These are phyloP conservation scores for Dinothrombium tinctorium DNA, from an alignment of 1,140 invertebrate species.

Conservation along the genomic window DNA sequence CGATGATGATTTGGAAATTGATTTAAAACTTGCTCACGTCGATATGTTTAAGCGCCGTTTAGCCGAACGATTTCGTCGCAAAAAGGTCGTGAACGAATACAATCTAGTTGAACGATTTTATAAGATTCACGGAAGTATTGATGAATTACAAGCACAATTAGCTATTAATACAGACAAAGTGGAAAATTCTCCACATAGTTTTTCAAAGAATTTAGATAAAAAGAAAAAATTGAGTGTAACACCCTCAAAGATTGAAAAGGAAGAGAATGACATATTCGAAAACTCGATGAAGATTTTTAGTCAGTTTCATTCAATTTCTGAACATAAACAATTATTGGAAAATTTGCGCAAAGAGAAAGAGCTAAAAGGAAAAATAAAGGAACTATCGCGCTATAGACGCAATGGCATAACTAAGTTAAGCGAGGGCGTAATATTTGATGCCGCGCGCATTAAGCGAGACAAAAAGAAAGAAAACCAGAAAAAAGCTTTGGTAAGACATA, in stretches of 20 bases:
- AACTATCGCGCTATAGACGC: conserved; percentile 34
- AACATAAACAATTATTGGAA: too few relatives aligned
- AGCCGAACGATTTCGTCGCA: conserved; percentile 26
- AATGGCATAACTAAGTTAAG: conserved; percentile 21
- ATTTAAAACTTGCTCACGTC: conserved; percentile 13
- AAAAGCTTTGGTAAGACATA: neutral
- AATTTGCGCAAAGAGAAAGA: too few relatives aligned
- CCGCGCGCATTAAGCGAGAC: neutral
- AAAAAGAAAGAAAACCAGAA: conserved; percentile 1
- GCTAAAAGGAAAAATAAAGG: conserved; percentile 48
- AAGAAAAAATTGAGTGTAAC: neutral
- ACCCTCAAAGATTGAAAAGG: neutral
- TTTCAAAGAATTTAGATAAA: neutral
- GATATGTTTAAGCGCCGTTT: conserved; percentile 17
- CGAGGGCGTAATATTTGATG: conserved; percentile 1
- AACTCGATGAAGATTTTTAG: neutral
- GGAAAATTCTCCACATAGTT: conserved; percentile 4
- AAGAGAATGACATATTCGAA: neutral
- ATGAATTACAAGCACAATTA: neutral
- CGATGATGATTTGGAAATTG: conserved; percentile 39
- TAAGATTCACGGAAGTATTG: conserved; percentile 7
- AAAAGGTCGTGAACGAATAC: conserved; percentile 21
- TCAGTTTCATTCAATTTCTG: neutral
- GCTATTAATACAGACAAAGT: conserved; percentile 4
- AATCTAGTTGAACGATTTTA: conserved; percentile 24